Percentiles rank a stretch among this genome's conserved stretches.
Conservation (phyloP, 37 sponge, comb jelly and placozoan species). For the Axinella damicornis region DNA sequence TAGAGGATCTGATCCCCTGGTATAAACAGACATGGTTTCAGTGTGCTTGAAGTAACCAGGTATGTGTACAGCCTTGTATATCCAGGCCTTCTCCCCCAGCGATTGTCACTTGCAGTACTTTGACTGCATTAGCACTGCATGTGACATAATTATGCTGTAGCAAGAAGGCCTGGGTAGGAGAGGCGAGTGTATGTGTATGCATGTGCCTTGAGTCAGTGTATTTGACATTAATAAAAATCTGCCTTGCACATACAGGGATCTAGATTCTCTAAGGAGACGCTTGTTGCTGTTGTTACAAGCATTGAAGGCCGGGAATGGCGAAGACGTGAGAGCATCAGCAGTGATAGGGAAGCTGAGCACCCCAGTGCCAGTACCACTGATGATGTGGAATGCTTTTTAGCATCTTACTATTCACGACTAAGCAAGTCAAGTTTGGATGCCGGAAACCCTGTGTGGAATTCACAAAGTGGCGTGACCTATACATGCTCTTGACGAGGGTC, state of each 20-base stretch:
- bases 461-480: constrained; percentile 18
- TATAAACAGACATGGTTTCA: background rate
- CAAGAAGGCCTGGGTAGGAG: too few relatives aligned
- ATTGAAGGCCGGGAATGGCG: constrained; percentile 38
- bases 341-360: background rate
- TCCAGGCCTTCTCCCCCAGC: too few relatives aligned
- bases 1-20: constrained; percentile 55
- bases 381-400: constrained; percentile 44
- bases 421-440: background rate
- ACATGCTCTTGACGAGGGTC: constrained; percentile 21
- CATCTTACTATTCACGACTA: constrained; percentile 14
- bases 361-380: constrained; percentile 48
- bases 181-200: too few relatives aligned
- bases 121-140: too few relatives aligned
- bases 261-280: constrained; percentile 30
- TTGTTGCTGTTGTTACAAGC: constrained; percentile 16
- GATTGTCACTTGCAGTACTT: too few relatives aligned
- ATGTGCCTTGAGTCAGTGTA: too few relatives aligned
- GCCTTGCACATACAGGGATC: background rate
- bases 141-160: too few relatives aligned
- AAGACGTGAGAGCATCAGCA: background rate
- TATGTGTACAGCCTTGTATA: too few relatives aligned
- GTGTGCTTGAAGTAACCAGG: constrained; percentile 25
- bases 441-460: constrained; percentile 24
- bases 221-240: background rate